Percentiles rank a stretch among this genome's conserved stretches.
Conservation (phyloP, 1,140 invertebrate genomes). For the Lordiphosa collinella region DNA sequence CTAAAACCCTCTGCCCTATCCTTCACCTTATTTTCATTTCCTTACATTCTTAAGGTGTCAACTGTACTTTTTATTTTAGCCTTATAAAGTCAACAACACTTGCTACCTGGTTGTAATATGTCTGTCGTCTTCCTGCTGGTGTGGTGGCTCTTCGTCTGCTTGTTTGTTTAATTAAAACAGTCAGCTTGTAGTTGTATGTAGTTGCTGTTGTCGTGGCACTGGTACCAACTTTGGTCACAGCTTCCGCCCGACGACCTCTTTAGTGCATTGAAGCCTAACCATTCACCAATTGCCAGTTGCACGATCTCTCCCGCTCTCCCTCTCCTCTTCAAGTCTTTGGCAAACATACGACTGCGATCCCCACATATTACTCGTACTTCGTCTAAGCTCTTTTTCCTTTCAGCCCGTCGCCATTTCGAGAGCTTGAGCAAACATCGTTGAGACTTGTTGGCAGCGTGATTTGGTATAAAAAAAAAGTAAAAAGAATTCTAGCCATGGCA, state of each 20-base stretch:
- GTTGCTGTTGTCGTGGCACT: constrained; percentile 22
- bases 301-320: constrained; percentile 21
- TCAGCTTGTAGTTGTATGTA: constrained; percentile 25
- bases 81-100: constrained; percentile 31
- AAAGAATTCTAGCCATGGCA: constrained; percentile 21
- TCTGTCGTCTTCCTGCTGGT: constrained; percentile 19
- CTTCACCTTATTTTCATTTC: not conserved
- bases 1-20: too few species aligned
- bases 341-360: constrained; percentile 52
- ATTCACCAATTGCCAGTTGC: constrained; percentile 59
- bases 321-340: constrained; percentile 54
- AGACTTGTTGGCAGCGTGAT: constrained; percentile 74
- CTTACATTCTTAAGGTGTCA: constrained; percentile 22
- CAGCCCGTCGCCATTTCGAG: constrained; percentile 22
- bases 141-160: constrained; percentile 19
- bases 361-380: constrained; percentile 7
- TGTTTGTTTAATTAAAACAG: constrained; percentile 75
- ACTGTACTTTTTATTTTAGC: constrained; percentile 47
- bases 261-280: constrained; percentile 70
- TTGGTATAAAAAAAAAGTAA: constrained; percentile 63
- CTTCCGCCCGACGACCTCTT: constrained; percentile 68
- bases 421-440: constrained; percentile 70
- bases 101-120: constrained; percentile 55
- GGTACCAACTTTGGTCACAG: constrained; percentile 71
- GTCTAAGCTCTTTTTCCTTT: constrained; percentile 9